A percentile compares a stretch with the other conserved stretches of the same genome.
Conservation (phyloP, 2,888 invertebrate genomes). For the Sphinx pinastri region DNA sequence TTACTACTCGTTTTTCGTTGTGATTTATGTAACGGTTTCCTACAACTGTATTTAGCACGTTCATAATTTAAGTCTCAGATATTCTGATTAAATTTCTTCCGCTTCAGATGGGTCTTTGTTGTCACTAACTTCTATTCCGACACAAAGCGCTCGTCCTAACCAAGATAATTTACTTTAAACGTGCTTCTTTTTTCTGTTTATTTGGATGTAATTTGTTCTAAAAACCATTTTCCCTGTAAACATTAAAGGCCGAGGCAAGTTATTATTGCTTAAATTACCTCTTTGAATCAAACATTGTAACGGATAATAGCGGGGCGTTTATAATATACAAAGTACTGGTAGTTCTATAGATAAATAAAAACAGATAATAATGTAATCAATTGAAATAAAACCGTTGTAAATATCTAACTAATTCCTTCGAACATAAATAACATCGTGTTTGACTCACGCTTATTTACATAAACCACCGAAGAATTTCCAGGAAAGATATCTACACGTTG, state of each 20-base stretch:
- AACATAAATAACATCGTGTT: constrained; percentile 25
- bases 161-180: constrained; percentile 63
- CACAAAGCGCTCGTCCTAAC: constrained; percentile 59
- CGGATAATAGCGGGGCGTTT: neutral
- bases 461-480: constrained; percentile 38
- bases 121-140: constrained; percentile 56
- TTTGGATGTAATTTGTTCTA: constrained; percentile 44
- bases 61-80: constrained; percentile 59
- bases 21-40: constrained; percentile 5
- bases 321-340: neutral
- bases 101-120: constrained; percentile 58
- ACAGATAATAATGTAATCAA: constrained; percentile 26
- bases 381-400: constrained; percentile 22
- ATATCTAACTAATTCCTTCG: constrained; percentile 9
- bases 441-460: constrained; percentile 36
- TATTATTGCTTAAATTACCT: neutral
- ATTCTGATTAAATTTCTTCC: constrained; percentile 67
- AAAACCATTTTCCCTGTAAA: constrained; percentile 16
- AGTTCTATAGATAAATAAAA: constrained; percentile 1
- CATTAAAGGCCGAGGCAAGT: neutral
- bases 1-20: constrained; percentile 28
- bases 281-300: neutral
- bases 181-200: constrained; percentile 51
- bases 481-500: constrained; percentile 40
- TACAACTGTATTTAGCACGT: constrained; percentile 35